These are phyloP conservation scores for Drosophila mojavensis DNA, from an alignment of 1,140 invertebrate species.

Conservation along the genomic window DNA sequence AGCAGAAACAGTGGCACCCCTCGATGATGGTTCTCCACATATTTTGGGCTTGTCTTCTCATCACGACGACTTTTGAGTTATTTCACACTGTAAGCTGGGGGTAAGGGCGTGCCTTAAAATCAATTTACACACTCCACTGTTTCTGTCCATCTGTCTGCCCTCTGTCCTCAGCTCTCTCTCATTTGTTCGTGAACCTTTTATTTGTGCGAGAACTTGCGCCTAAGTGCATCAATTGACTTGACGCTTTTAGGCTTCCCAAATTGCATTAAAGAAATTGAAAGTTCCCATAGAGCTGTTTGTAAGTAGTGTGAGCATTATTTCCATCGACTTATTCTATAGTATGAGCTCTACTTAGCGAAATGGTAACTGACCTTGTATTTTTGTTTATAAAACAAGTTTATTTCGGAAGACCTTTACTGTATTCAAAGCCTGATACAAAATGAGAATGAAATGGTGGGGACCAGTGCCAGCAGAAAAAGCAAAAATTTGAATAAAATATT, in stretches of 20 bases:
- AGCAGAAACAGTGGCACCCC: conserved; percentile 66
- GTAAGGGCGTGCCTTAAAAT: conserved; percentile 58
- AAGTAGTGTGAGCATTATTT: background rate
- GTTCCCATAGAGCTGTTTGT: background rate
- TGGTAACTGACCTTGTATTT: too few species aligned
- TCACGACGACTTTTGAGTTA: conserved; percentile 33
- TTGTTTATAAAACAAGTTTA: too few species aligned
- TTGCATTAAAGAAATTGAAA: conserved; percentile 66
- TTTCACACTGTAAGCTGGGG: conserved; percentile 33
- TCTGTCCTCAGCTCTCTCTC: background rate
- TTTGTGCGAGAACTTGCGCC: conserved; percentile 48
- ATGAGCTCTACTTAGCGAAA: too few species aligned
- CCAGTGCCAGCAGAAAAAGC: background rate
- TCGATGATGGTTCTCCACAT: conserved; percentile 37
- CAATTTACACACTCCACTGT: conserved; percentile 68
- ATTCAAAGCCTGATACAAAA: too few species aligned
- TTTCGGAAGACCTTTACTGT: too few species aligned
- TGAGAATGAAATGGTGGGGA: too few species aligned
- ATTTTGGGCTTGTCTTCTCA: conserved; percentile 21
- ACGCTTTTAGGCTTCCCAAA: conserved; percentile 45
- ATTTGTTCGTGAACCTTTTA: conserved; percentile 12
- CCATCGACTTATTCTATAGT: background rate
- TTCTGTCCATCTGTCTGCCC: conserved; percentile 1
- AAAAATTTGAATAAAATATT: conserved; percentile 3
- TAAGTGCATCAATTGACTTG: conserved; percentile 70